Base-by-base conservation (phyloP, 2,113 vertebrate genomes). In the Thunnus thynnus region DNA sequence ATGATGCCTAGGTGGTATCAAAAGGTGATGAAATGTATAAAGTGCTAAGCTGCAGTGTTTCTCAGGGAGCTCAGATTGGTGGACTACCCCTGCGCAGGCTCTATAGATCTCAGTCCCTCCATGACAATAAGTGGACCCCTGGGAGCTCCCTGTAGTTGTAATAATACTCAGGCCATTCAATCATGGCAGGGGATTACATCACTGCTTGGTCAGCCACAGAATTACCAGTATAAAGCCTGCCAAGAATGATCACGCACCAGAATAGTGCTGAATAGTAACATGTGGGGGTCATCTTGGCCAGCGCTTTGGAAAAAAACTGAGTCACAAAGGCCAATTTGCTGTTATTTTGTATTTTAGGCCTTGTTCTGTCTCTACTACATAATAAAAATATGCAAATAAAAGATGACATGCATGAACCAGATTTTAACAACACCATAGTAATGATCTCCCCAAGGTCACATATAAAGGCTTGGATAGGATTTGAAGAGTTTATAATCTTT, bases 101-200 rank as follows among this genome's bases (percentile, higher is more conserved):
- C 18, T 54, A 41, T 41, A 68, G 52, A 75, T 57, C 51, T 78
- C 58, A 44, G 65, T 67, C 68, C 18, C 68, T 76, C 55, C 12
- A 3, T 70, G 69, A 78, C 61, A 72, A 68, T 30, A 55, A 72
- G 72, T 41, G 76, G 76, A 76, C 76, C 72, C 77, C n/a, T 51
- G 81, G 72, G 87, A 84, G 72, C 51, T 57, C 56, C 78, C 44
- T 68, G 20, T 22, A 52, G 30, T 64, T 69, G 64, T 78, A 76
- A 80, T 80, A 72, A 83, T 57, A 48, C 66, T 86, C 57, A 20
- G 58, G 47, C 74, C 48, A 67, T 72, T 86, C 76, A 83, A 64
- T 87, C 81, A 80, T 6, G 44, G 57, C 25, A 60, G 67, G 32
- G 0, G 67, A 79, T 90, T 77, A 84, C 82, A 71, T 78, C 78